Evolutionary conservation across 1,140 invertebrate species (phyloP).

Genomic region (Acarapis woodi): DNA sequence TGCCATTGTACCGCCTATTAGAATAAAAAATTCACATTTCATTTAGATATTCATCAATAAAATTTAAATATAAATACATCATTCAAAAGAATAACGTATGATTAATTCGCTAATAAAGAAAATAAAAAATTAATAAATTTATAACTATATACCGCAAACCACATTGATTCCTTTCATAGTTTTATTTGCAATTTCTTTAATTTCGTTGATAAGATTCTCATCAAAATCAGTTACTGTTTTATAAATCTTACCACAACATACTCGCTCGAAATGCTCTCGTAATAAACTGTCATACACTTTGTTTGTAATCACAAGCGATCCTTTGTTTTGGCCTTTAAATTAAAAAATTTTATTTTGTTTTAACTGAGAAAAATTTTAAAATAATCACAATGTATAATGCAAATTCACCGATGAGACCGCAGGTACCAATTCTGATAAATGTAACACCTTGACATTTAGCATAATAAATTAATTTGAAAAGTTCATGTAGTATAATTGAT

Average conservation of each 20-base stretch:
- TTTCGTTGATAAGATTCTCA: constrained; percentile 36
- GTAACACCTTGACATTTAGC: constrained; percentile 54
- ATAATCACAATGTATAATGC: not conserved
- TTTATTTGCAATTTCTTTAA: constrained; percentile 18
- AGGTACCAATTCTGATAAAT: constrained; percentile 73
- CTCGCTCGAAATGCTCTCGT: not conserved
- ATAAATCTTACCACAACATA: constrained; percentile 43
- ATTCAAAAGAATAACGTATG: no score
- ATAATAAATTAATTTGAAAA: constrained; percentile 76
- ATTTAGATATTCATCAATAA: no score
- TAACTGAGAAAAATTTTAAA: not conserved
- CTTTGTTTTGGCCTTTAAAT: constrained; percentile 30
- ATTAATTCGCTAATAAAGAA: no score
- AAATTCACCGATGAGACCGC: constrained; percentile 46
- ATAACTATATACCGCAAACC: no score
- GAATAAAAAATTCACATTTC: constrained; percentile 27
- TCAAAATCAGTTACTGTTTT: constrained; percentile 52
- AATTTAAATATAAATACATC: no score
- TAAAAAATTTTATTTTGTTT: not conserved
- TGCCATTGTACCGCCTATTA: constrained; percentile 74
- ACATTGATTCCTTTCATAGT: no score
- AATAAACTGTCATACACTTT: not conserved
- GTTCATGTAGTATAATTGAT: constrained; percentile 63
- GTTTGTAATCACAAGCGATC: constrained; percentile 48
- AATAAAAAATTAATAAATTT: no score